A percentile compares a stretch with the other conserved stretches of the same genome.
Evolutionary conservation across 2,113 vertebrate species (phyloP).

Genomic region (Amphilophus citrinellus): DNA sequence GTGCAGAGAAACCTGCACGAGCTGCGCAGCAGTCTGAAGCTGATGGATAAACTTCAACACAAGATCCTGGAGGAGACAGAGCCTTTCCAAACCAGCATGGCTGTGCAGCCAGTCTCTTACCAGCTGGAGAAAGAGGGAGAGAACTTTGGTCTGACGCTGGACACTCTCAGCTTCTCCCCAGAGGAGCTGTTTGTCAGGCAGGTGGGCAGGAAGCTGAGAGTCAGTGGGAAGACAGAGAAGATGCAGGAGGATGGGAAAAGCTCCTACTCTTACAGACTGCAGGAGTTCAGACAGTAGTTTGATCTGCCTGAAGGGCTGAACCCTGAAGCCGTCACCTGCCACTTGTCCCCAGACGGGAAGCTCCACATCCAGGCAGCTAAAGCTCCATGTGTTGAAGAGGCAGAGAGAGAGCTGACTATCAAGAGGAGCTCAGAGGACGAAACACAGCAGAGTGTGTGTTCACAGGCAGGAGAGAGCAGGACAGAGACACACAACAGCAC

Average conservation of each 20-base stretch:
- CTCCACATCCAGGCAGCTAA: slow-evolving; percentile 44
- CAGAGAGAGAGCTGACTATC: slow-evolving; percentile 40
- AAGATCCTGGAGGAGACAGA: slow-evolving; percentile 69
- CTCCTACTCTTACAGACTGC: slow-evolving; percentile 70
- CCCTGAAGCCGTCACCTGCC: slow-evolving; percentile 60
- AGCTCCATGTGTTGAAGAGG: slow-evolving; percentile 6
- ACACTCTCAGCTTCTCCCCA: slow-evolving; percentile 71
- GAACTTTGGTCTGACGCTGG: slow-evolving; percentile 67
- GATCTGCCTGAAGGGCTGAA: slow-evolving; percentile 74
- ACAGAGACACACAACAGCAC: slow-evolving; percentile 19
- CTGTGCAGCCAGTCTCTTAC: slow-evolving; percentile 41
- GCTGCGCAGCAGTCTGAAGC: slow-evolving; percentile 31
- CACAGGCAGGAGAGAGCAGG: slow-evolving; percentile 30
- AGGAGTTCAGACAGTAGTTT: slow-evolving; percentile 77
- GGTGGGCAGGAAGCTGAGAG: slow-evolving; percentile 75
- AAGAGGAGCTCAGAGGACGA: slow-evolving; percentile 45
- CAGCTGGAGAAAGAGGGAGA: slow-evolving; percentile 57
- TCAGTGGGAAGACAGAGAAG: slow-evolving; percentile 74
- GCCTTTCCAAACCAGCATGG: slow-evolving; percentile 33
- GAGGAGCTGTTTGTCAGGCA: slow-evolving; percentile 72
- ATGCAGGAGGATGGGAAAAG: slow-evolving; percentile 73
- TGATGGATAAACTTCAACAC: slow-evolving; percentile 70
- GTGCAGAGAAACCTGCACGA: slow-evolving; percentile 66
- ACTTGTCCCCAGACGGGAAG: slow-evolving; percentile 52
- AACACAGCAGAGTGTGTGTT: slow-evolving; percentile 47